These are phyloP conservation scores for Melinaea menophilus DNA, from an alignment of 2,888 invertebrate species.

Conservation along the genomic window DNA sequence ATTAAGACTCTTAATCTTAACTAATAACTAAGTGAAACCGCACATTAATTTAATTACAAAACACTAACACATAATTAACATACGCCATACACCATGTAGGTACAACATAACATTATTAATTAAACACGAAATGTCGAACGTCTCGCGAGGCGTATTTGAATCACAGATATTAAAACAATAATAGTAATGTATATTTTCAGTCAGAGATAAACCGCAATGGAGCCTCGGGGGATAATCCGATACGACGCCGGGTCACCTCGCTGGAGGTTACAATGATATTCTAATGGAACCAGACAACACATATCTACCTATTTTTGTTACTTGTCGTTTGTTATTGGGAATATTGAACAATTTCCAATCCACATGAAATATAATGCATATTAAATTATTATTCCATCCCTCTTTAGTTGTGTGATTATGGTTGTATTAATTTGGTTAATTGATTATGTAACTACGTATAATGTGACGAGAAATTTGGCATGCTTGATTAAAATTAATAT, in stretches of 20 bases:
- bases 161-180: slow-evolving; percentile 12
- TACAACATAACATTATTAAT: neutral
- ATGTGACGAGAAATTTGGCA: too few relatives aligned
- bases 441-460: too few relatives aligned
- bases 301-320: neutral
- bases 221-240: slow-evolving; percentile 6
- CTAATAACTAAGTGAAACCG: too few relatives aligned
- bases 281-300: slow-evolving; percentile 38
- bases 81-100: neutral
- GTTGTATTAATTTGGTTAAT: too few relatives aligned
- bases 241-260: slow-evolving; percentile 34
- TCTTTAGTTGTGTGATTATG: too few relatives aligned
- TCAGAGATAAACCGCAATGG: slow-evolving; percentile 3
- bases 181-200: slow-evolving; percentile 3
- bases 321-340: neutral
- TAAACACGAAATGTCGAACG: slow-evolving; percentile 10
- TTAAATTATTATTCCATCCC: too few relatives aligned
- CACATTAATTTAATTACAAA: neutral
- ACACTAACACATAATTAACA: neutral
- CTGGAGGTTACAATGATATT: slow-evolving; percentile 47
- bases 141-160: slow-evolving; percentile 7
- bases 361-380: too few relatives aligned
- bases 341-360: too few relatives aligned
- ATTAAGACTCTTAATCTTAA: too few relatives aligned
- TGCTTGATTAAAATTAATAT: neutral